These are phyloP conservation scores for Glomeris maerens DNA, from an alignment of 1,140 invertebrate species.

Conservation along the genomic window DNA sequence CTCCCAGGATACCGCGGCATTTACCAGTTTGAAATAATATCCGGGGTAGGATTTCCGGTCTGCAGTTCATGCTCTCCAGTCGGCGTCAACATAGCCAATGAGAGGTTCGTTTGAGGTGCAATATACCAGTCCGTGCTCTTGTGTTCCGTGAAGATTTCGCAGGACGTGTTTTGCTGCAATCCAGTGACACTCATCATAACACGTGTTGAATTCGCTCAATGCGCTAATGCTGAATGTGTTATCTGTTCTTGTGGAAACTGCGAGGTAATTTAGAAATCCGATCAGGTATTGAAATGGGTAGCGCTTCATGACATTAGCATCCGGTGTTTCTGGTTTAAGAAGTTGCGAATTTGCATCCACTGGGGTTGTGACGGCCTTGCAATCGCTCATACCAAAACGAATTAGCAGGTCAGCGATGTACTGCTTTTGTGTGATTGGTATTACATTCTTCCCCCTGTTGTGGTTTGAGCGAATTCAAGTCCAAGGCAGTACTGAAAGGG, in stretches of 20 bases:
- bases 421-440: neutral
- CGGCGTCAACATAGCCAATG: slow-evolving; percentile 3
- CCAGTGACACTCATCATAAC: slow-evolving; percentile 16
- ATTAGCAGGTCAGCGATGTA: neutral
- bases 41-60: neutral
- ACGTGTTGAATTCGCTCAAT: slow-evolving; percentile 32
- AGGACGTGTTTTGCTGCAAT: slow-evolving; percentile 7
- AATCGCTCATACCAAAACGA: neutral
- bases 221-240: slow-evolving; percentile 26
- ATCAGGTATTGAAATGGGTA: slow-evolving; percentile 16
- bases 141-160: neutral
- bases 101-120: neutral
- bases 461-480: slow-evolving; percentile 9
- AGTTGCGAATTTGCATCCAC: neutral
- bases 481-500: neutral
- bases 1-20: slow-evolving; percentile 14
- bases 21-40: too few species aligned
- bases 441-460: neutral
- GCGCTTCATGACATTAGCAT: neutral
- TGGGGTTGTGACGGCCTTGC: neutral
- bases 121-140: neutral
- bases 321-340: too few species aligned
- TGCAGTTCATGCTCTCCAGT: neutral
- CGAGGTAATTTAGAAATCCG: neutral
- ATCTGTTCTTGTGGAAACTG: slow-evolving; percentile 11